Conservation (phyloP, 2,888 invertebrate genomes). For the Agriotes lineatus region DNA sequence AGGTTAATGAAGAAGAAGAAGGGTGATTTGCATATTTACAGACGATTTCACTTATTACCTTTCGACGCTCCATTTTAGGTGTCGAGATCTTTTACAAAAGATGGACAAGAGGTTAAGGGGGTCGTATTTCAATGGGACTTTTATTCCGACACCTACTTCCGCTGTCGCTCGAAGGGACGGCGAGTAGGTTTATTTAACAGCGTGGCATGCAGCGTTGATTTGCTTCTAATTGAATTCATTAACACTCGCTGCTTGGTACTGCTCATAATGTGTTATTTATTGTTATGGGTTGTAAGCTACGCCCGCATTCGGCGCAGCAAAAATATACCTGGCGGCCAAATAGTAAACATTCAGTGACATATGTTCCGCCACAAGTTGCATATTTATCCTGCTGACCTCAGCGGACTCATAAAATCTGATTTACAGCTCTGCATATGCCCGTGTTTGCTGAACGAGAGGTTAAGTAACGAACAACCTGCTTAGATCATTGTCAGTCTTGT, state of each 20-base stretch:
- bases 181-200: conserved; percentile 1
- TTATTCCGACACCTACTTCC: not conserved
- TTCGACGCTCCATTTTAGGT: no score
- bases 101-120: no score
- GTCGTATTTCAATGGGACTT: not conserved
- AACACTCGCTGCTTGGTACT: not conserved
- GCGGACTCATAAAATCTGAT: conserved; percentile 32
- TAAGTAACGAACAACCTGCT: conserved; percentile 30
- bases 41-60: no score
- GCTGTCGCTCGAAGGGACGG: conserved; percentile 7
- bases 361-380: conserved; percentile 28
- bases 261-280: conserved; percentile 12
- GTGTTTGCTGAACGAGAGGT: conserved; percentile 29
- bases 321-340: conserved; percentile 17
- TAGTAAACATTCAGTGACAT: conserved; percentile 28
- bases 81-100: no score
- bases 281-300: not conserved
- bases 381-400: conserved; percentile 31
- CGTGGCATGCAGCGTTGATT: conserved; percentile 11
- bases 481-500: conserved; percentile 29
- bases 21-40: no score
- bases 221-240: conserved; percentile 24
- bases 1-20: no score
- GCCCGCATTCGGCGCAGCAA: not conserved
- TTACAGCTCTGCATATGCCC: conserved; percentile 29